Base-by-base conservation (phyloP, 2,113 vertebrate species). In the Phoenicopterus ruber region DNA sequence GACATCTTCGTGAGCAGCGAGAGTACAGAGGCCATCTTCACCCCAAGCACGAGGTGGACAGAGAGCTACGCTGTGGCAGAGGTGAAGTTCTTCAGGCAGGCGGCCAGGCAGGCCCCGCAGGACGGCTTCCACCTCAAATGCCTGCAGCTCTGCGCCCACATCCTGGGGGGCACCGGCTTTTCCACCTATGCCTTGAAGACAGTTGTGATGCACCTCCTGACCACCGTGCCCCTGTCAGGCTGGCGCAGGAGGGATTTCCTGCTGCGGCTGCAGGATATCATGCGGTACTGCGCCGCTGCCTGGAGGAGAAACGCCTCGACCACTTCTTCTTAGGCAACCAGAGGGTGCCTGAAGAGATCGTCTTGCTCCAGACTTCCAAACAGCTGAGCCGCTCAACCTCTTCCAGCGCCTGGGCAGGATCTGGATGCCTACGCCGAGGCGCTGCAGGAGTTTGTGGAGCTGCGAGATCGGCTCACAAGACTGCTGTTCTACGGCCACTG, bases 371-470 rank as follows among this genome's bases (percentile, higher is more conserved):
- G 34, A 1, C 13, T 32, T 58, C 28, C 16, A 2, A 26, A 20
- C 0, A 2, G 52, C 42, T 1, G 2, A 25, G 3, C 52, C 40
- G 5, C 10, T 16, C 63, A 82, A 82, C 21, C 79, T 82, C 52
- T 69, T 82, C 28, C 34, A 69, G 20, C 19, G 24, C 79, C 42
- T 82, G 52, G 26, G 3, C 20, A 46, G 47, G 6, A 80, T 13
- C 46, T 2, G 0, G 15, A 6, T 5, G 7, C 50, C n/a, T 21
- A 36, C 7, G 20, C 25, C 4, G 8, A 55, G 36, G 76, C n/a
- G 0, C 28, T 40, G 20, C 13, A 0, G 2, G 46, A 80, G 7
- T 73, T 32, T 3, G 0, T 1, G 10, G 0, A 2, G 8, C 57
- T 77, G 19, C 18, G 15, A 4, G 7, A 29, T 6, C 1, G 0